These are phyloP conservation scores for Heliconius hortense DNA, from an alignment of 2,888 invertebrate species.

Conservation along the genomic window DNA sequence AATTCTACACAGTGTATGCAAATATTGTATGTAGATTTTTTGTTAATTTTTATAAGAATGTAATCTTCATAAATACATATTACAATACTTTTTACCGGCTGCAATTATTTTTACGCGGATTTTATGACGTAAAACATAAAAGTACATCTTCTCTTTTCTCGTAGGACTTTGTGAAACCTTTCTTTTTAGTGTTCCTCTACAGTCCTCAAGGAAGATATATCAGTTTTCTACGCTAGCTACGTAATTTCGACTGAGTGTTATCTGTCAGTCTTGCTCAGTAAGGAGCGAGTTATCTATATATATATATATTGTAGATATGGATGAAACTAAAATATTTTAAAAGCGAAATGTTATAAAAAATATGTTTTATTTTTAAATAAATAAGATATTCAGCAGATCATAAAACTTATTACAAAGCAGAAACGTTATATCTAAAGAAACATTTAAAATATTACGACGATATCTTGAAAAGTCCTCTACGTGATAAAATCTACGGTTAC, in stretches of 20 bases:
- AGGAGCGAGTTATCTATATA: not conserved
- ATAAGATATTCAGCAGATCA: not conserved
- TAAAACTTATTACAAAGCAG: not conserved
- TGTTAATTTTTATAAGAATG: not conserved
- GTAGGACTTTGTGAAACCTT: too few relatives aligned
- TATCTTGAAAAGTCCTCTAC: conserved; percentile 30
- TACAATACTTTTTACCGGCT: not conserved
- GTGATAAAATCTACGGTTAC: conserved; percentile 32
- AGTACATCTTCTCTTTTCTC: too few relatives aligned
- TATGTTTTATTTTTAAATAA: not conserved
- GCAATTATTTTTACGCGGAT: not conserved
- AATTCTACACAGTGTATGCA: not conserved
- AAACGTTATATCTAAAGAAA: not conserved
- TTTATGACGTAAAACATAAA: not conserved
- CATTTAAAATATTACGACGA: conserved; percentile 17
- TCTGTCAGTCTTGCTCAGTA: not conserved
- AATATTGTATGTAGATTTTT: not conserved
- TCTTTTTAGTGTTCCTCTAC: too few relatives aligned
- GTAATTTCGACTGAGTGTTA: too few relatives aligned
- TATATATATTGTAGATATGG: not conserved
- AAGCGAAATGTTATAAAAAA: not conserved
- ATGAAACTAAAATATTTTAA: too few relatives aligned
- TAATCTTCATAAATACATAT: not conserved
- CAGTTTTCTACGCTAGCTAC: too few relatives aligned
- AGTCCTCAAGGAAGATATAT: too few relatives aligned